phyloP scores from a whole-genome alignment of 2,113 vertebrate genomes.

The Coryphaenoides rupestris region DNA sequence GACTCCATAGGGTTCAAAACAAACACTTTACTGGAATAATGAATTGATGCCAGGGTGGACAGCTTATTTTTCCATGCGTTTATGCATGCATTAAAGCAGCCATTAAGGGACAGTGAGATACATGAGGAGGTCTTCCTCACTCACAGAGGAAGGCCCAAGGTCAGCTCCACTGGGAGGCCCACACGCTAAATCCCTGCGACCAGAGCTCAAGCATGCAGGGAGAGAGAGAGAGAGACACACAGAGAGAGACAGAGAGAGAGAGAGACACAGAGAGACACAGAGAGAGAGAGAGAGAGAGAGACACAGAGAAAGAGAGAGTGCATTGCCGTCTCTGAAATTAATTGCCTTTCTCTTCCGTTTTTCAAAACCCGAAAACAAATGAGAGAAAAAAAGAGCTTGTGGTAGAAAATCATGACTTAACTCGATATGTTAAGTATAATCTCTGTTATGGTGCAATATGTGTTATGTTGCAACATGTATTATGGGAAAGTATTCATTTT shows the following conservation, averaged over 20 bases:
- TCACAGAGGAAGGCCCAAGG: conserved; percentile 32
- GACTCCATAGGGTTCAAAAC: not conserved
- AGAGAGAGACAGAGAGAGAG: no score
- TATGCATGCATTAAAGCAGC: conserved; percentile 35
- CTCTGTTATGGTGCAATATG: no score
- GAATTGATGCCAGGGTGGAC: not conserved
- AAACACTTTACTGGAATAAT: not conserved
- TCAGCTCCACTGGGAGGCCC: conserved; percentile 39
- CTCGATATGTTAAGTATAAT: no score
- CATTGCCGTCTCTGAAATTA: conserved; percentile 54
- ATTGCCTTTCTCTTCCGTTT: conserved; percentile 54
- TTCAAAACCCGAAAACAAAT: conserved; percentile 31
- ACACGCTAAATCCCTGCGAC: conserved; percentile 41
- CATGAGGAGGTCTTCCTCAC: conserved; percentile 1
- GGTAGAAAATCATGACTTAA: no score
- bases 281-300: conserved; percentile 39
- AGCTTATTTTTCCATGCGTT: not conserved
- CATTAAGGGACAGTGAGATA: conserved; percentile 27
- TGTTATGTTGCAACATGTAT: no score
- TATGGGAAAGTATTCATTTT: no score
- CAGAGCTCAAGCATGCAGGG: no score
- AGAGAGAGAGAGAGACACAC: no score
- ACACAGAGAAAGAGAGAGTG: conserved; percentile 40
- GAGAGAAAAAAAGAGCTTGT: no score
- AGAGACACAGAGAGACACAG: no score